phyloP scores from a whole-genome alignment of 2,888 invertebrate genomes.

The Caenorhabditis doughertyi region DNA sequence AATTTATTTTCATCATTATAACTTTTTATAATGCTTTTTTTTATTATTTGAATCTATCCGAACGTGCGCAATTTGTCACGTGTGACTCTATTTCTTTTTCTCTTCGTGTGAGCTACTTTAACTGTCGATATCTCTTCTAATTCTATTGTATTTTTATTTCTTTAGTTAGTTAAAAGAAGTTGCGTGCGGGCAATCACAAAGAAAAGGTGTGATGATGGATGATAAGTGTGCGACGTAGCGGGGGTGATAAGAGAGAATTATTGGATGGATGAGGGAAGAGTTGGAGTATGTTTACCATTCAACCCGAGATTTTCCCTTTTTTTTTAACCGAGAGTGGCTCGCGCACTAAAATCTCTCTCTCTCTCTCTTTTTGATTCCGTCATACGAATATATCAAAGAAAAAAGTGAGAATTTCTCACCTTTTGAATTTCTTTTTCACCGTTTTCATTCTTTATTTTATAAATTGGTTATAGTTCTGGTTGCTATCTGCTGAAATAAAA shows the following conservation, averaged over 20 bases:
- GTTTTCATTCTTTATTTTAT: not conserved
- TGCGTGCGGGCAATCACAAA: slow-evolving; percentile 31
- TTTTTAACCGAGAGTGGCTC: not conserved
- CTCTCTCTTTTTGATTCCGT: not conserved
- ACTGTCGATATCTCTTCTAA: not conserved
- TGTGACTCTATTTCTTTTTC: not conserved
- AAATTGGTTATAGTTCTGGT: too few relatives aligned
- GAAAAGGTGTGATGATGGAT: slow-evolving; percentile 25
- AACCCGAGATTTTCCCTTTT: slow-evolving; percentile 18
- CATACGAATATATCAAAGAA: slow-evolving; percentile 17
- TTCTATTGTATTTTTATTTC: slow-evolving; percentile 6
- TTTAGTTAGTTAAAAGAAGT: not conserved
- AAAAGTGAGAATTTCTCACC: slow-evolving; percentile 53
- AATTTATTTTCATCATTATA: too few relatives aligned
- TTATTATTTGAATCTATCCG: too few relatives aligned
- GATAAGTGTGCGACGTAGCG: slow-evolving; percentile 33
- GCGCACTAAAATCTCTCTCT: slow-evolving; percentile 22
- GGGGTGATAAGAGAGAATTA: slow-evolving; percentile 25
- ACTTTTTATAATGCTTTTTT: too few relatives aligned
- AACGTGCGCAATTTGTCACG: slow-evolving; percentile 20
- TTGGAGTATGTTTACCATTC: slow-evolving; percentile 58
- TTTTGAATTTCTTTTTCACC: not conserved
- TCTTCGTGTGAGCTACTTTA: slow-evolving; percentile 9
- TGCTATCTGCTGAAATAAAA: not conserved
- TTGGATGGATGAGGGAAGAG: not conserved